Evolutionary conservation across 1,140 invertebrate species (phyloP).

Genomic region (Augochlora pura): DNA sequence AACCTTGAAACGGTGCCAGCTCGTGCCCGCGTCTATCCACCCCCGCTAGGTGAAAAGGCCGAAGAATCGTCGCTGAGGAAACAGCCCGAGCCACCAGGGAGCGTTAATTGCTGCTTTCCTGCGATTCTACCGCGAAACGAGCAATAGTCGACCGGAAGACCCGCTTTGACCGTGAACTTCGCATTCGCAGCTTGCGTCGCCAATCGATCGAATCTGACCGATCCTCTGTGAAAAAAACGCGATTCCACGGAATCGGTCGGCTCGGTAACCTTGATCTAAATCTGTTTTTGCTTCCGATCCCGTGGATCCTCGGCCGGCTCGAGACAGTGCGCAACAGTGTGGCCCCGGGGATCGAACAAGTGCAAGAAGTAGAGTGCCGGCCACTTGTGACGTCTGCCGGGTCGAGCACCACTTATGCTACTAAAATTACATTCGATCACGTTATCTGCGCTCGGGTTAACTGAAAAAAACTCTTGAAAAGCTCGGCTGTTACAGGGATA

Average conservation of each 20-base stretch:
- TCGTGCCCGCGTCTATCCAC: constrained; percentile 59
- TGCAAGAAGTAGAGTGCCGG: constrained; percentile 68
- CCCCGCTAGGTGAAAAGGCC: constrained; percentile 48
- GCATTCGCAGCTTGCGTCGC: neutral
- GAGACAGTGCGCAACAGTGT: constrained; percentile 59
- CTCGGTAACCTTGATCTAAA: constrained; percentile 62
- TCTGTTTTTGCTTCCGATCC: constrained; percentile 53
- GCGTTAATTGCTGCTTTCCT: constrained; percentile 10
- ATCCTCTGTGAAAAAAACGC: neutral
- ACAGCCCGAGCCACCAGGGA: constrained; percentile 11
- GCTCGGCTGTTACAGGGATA: constrained; percentile 67
- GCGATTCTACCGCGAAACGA: neutral
- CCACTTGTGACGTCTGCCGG: constrained; percentile 79
- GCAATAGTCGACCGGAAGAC: neutral
- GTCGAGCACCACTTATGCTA: constrained; percentile 79
- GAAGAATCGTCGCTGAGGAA: constrained; percentile 31
- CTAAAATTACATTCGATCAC: constrained; percentile 81
- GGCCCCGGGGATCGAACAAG: constrained; percentile 67
- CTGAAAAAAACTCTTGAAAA: constrained; percentile 77
- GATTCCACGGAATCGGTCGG: constrained; percentile 40
- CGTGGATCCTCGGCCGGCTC: constrained; percentile 40
- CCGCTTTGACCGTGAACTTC: neutral
- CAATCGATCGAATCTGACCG: neutral
- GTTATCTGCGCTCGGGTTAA: constrained; percentile 75
- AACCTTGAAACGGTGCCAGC: constrained; percentile 77